These are phyloP conservation scores for Tupaia chinensis DNA, from an alignment of 2,113 vertebrate species.

Conservation along the genomic window DNA sequence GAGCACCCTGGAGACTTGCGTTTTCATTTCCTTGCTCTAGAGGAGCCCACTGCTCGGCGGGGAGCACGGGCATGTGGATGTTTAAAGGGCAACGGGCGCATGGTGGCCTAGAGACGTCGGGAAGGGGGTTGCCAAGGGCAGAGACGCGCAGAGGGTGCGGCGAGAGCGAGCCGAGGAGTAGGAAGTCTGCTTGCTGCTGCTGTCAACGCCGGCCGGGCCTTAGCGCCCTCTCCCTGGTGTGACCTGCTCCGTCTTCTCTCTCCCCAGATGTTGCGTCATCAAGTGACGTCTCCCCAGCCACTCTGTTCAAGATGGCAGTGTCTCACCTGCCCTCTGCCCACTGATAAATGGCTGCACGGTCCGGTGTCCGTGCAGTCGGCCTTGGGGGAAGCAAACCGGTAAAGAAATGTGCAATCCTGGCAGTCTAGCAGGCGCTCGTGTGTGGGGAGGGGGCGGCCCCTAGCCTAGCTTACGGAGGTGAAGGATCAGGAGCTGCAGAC, in stretches of 20 bases:
- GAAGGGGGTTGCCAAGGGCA: neutral
- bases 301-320: fast-evolving
- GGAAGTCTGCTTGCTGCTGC: neutral
- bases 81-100: too few species aligned
- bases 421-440: neutral
- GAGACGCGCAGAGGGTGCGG: neutral
- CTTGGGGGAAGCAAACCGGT: neutral
- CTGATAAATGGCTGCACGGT: neutral
- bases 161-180: neutral
- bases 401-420: neutral
- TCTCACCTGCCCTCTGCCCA: too few species aligned
- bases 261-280: too few species aligned
- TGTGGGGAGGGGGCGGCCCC: neutral
- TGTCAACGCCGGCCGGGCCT: neutral
- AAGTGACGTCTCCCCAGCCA: neutral
- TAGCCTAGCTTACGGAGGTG: neutral
- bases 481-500: neutral
- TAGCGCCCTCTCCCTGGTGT: neutral
- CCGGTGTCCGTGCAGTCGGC: too few species aligned
- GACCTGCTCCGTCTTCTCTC: neutral
- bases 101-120: fast-evolving
- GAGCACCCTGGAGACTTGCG: neutral
- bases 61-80: neutral
- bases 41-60: fast-evolving
- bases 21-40: neutral